Base-by-base conservation (phyloP, 2,888 invertebrate genomes). In the Andrena minutula region DNA sequence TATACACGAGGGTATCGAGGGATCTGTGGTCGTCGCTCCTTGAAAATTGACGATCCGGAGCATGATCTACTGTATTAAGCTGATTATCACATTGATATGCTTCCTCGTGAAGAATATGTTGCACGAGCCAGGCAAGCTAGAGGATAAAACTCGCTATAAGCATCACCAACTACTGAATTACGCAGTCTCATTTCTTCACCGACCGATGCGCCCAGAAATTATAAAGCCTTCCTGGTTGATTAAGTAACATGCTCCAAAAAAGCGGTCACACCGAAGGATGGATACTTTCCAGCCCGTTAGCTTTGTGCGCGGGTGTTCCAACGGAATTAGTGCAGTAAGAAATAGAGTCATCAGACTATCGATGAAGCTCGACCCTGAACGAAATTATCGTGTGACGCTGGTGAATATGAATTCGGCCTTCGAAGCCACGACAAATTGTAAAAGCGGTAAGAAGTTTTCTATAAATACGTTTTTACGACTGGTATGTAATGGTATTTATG, bases 371-470 rank as follows among this genome's bases (percentile, higher is more conserved):
- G 82, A 28, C 83, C 83, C 58, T 78, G 82, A 75, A 75, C 71
- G 74, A 74, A 77, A 83, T 68, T 74, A 77, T 70, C 73, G 70
- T 70, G 63, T 84, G 72, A 85, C 72, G 69, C 64, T 68, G 74
- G 75, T 35, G 70, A 77, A 64, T 74, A 74, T 75, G 74, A 76
- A 84, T 74, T 78, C 63, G 71, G 51, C 79, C 82, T 83, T 83
- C 66, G 75, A 4, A 16, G 4, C 8, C 26, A 20, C 7, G 66
- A 82, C 74, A 85, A 75, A 83, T 85, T 79, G 75, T 82, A 79
- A 84, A 80, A 86, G 53, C 51, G 51, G 10, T 26, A 60, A 53
- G 65, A 61, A 79, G 53, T 69, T 79, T 77, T 77, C 85, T 85
- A 82, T 79, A 78, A 86, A 85, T 79, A 77, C 56, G 63, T 81